Evolutionary conservation across 2,888 invertebrate species (phyloP), one percentile per base, ranked within the genome.

Genomic region (Bedellia somnulentella): DNA sequence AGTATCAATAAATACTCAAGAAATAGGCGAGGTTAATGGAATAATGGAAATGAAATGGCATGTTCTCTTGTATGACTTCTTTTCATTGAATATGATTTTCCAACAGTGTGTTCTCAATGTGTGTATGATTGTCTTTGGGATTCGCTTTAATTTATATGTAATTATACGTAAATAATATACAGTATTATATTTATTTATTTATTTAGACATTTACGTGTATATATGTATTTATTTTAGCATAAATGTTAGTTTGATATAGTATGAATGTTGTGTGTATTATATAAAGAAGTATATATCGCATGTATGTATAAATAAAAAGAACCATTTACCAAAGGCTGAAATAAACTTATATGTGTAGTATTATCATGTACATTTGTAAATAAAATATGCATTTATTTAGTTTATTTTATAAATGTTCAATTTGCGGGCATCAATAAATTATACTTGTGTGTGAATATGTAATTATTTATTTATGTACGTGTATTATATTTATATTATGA

Each of bases 251-350:
- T 36, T n/a, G n/a, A n/a, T n/a, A n/a, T n/a, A n/a, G n/a, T n/a
- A 35, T 34, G 31, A 31, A 29, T 30, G 30, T 32, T 30, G 31
- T 29, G 32, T 35, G 30, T 37, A 29, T 15, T 31, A 27, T n/a
- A n/a, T n/a, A n/a, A n/a, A n/a, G n/a, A n/a, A 55, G 15, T 25
- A 42, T 45, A 43, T 47, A 47, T 49, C 49, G 52, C 51, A 59
- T 33, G 24, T 32, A 33, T 24, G 15, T 29, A 29, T 18, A 15
- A n/a, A 15, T 15, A 13, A 27, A 15, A 27, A 24, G n/a, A 10
- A 27, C 6, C 15, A 27, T 15, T 15, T 6, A 18, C 5, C 18
- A 6, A 18, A 9, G 9, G 9, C 5, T 9, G 5, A 18, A 18
- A 18, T 18, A 18, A 18, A 18, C 9, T 18, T 28, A 29, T 29